Evolutionary conservation across 2,113 vertebrate genomes (phyloP), one percentile per base, ranked within the genome.

Genomic region (Heliornis fulica): DNA sequence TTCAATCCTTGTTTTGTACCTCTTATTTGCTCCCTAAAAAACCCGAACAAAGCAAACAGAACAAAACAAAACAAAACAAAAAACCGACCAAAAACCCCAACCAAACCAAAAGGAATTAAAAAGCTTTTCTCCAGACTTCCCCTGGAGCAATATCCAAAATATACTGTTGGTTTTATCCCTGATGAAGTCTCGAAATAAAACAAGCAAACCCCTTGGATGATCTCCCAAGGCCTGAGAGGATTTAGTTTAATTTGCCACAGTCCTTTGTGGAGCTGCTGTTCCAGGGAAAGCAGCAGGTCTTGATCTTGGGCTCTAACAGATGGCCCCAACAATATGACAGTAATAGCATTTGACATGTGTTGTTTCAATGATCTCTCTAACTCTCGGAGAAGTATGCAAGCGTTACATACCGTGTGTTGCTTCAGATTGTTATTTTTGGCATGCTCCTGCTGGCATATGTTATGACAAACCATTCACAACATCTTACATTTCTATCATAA

Each of bases 291-390:
- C 97, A 97, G 97, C 97, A 97, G 97, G 97, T 98, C 97, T 94
- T 96, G 98, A 97, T 98, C 98, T 95, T 94, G 96, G 97, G 95
- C 97, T 97, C 91, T 93, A 98, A 97, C 98, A 98, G 98, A 98
- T 98, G 98, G 98, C 94, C 98, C 97, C 97, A 95, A 94, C 96
- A 94, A 92, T 79, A 80, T 98, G 98, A 98, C 93, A 91, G 84
- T 98, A 98, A 98, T 97, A 96, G 94, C 94, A 98, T 98, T 96
- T 98, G 98, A 98, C 98, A 98, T 98, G 97, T 98, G 98, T 97
- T 98, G 94, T 98, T 98, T 93, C 97, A 96, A 95, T 96, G 97
- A 98, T 98, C 94, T 96, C 95, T 96, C 95, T 97, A 93, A 96
- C 97, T 98, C 97, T 97, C n/a, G 23, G 91, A 97, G 95, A 98